Conservation (phyloP, 2,888 invertebrate species). For the Marasmarcha lunaedactyla region DNA sequence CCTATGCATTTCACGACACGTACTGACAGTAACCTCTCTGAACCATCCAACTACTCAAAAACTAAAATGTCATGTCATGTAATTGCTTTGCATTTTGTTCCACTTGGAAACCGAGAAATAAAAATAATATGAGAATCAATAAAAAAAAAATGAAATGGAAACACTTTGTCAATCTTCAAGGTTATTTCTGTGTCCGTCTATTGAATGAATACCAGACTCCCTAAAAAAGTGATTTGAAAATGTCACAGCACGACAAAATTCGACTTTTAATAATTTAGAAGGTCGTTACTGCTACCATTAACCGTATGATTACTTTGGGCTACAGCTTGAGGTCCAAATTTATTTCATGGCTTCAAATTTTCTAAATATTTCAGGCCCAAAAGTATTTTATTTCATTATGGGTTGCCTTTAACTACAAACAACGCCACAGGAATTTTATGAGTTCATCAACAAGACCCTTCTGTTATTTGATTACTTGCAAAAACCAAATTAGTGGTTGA, state of each 20-base stretch:
- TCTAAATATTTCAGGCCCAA: conserved; percentile 44
- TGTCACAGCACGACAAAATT: conserved; percentile 7
- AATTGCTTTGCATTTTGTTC: too few relatives aligned
- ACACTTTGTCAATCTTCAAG: too few relatives aligned
- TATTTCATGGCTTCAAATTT: conserved; percentile 63
- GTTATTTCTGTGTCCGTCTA: too few relatives aligned
- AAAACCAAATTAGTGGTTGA: conserved; percentile 7
- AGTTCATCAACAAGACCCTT: conserved; percentile 34
- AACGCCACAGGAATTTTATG: conserved; percentile 39
- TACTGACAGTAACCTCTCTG: too few relatives aligned
- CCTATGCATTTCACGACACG: too few relatives aligned
- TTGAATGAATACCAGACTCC: too few relatives aligned
- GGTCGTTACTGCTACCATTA: conserved; percentile 61
- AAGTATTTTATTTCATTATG: conserved; percentile 49
- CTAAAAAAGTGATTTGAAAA: too few relatives aligned
- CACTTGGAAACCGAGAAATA: too few relatives aligned
- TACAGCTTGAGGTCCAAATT: conserved; percentile 52
- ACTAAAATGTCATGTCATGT: too few relatives aligned
- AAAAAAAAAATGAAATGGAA: too few relatives aligned
- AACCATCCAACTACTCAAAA: too few relatives aligned
- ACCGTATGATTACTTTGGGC: conserved; percentile 53
- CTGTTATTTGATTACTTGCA: conserved; percentile 25
- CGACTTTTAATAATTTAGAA: conserved; percentile 58
- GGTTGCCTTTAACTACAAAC: conserved; percentile 35
- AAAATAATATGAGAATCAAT: too few relatives aligned